Evolutionary conservation across 2,888 invertebrate genomes (phyloP), one percentile per base, ranked within the genome.

Genomic region (Ichneumoninae sp.): DNA sequence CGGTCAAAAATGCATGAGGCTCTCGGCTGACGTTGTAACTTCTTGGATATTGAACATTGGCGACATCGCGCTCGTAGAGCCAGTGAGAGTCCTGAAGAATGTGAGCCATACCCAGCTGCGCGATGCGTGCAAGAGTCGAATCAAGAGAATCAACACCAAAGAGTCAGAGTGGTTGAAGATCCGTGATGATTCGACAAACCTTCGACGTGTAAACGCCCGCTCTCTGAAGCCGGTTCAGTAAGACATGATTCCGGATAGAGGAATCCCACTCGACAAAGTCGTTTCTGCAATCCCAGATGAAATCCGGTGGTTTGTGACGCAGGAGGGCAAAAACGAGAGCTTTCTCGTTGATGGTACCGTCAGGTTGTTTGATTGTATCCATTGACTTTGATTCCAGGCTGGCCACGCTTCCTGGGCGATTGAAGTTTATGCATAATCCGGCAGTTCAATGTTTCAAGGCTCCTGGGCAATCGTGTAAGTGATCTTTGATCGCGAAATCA

Each of bases 1-100:
- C 98, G 87, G 95, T 95, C 78, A 95, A 92, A 90, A 97, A 96
- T 87, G 96, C 96, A 30, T 95, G 95, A 16, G 91, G 91, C 87
- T 96, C 95, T 16, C 90, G 88, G 66, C 94, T 94, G 71, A 96
- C 94, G 88, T 95, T 95, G 91, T 97, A 97, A 75, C 96, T 96
- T 4, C 97, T 95, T 0, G 98, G 98, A 90, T 95, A 96, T 78
- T 95, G 95, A 54, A 96, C 95, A 88, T 95, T 95, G 0, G 96
- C 95, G 65, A 96, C 94, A 13, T 91, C 84, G 36, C 89, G 86
- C 84, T 94, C 95, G 89, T 95, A 94, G 90, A 95, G 95, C 96
- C 96, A 96, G 90, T 96, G 95, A 77, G 96, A 94, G 69, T 95
- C 94, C 90, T 95, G 95, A 89, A 96, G 86, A 77, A 91, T 86